phyloP scores from a whole-genome alignment of 2,113 vertebrate genomes.

The Cranoglanis bouderius region DNA sequence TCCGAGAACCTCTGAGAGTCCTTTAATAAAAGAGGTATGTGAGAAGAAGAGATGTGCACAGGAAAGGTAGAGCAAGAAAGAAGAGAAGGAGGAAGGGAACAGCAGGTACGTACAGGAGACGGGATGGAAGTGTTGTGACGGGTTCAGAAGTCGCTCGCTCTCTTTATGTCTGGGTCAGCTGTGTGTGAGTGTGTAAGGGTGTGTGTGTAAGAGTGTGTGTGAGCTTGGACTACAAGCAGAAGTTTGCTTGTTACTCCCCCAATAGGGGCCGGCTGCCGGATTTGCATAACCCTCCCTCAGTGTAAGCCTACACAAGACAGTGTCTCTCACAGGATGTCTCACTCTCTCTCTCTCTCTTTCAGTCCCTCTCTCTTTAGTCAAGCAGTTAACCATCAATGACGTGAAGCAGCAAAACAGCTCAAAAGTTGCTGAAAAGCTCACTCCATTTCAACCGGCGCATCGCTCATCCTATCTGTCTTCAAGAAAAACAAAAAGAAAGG shows the following conservation, averaged over 20 bases:
- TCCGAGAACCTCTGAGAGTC: conserved; percentile 1
- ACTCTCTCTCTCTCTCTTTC: conserved; percentile 1
- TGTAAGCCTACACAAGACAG: conserved; percentile 27
- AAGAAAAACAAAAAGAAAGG: not conserved
- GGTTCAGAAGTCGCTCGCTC: not conserved
- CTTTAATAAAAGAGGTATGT: not conserved
- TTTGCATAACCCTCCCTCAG: conserved; percentile 75
- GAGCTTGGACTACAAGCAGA: conserved; percentile 31
- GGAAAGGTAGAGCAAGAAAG: conserved; percentile 49
- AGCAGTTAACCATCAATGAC: not conserved
- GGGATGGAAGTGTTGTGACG: not conserved
- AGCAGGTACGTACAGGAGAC: conserved; percentile 17
- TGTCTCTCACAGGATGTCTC: not conserved
- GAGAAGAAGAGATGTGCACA: not conserved
- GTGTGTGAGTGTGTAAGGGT: conserved; percentile 21
- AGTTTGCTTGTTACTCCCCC: conserved; percentile 65
- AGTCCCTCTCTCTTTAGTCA: not conserved
- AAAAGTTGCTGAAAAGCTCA: not conserved
- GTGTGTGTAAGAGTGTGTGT: conserved; percentile 9
- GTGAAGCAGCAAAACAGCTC: not conserved
- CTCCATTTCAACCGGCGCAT: not conserved
- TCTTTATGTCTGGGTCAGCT: conserved; percentile 22
- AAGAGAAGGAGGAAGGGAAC: conserved; percentile 60
- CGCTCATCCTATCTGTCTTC: not conserved
- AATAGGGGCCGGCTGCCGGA: conserved; percentile 71